A percentile compares a stretch with the other conserved stretches of the same genome.
These are phyloP conservation scores for Myripristis jacobus DNA, from an alignment of 2,797 vertebrate species.

Conservation along the genomic window DNA sequence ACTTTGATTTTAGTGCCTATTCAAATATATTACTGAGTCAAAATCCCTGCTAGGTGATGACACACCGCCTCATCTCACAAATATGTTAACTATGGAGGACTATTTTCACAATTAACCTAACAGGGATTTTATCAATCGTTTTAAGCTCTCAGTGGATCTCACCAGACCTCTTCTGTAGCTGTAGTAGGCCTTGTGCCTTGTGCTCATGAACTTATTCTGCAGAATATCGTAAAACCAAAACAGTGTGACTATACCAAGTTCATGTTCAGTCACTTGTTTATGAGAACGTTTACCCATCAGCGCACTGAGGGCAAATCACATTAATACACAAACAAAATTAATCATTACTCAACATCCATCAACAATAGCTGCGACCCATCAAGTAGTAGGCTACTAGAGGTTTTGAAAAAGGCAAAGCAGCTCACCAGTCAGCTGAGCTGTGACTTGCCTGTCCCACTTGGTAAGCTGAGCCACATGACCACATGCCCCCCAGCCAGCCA, in stretches of 20 bases:
- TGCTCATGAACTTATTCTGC: slow-evolving; percentile 2
- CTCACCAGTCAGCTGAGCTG: slow-evolving; percentile 57
- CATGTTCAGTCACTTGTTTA: slow-evolving; percentile 29
- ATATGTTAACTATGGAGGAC: too few species aligned
- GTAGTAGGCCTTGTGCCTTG: neutral
- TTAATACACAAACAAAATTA: slow-evolving; percentile 30
- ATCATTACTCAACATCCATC: too few species aligned
- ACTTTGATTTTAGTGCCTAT: too few species aligned
- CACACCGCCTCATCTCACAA: slow-evolving; percentile 1
- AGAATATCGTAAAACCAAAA: neutral
- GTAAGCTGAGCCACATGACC: slow-evolving; percentile 66
- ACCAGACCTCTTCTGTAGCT: neutral
- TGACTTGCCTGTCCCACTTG: slow-evolving; percentile 29
- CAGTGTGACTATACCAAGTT: neutral
- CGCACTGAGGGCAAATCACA: slow-evolving; percentile 36
- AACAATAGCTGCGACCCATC: slow-evolving; percentile 2
- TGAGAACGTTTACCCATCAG: slow-evolving; percentile 20
- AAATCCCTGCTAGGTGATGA: neutral
- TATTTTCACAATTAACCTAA: neutral
- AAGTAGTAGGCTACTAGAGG: neutral
- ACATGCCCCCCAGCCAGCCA: slow-evolving; percentile 29
- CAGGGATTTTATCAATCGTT: neutral
- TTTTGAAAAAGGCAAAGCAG: slow-evolving; percentile 17
- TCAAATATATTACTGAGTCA: neutral
- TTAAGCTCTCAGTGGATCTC: neutral